phyloP scores from a whole-genome alignment of 2,888 invertebrate species.

The Drosophila anceps region DNA sequence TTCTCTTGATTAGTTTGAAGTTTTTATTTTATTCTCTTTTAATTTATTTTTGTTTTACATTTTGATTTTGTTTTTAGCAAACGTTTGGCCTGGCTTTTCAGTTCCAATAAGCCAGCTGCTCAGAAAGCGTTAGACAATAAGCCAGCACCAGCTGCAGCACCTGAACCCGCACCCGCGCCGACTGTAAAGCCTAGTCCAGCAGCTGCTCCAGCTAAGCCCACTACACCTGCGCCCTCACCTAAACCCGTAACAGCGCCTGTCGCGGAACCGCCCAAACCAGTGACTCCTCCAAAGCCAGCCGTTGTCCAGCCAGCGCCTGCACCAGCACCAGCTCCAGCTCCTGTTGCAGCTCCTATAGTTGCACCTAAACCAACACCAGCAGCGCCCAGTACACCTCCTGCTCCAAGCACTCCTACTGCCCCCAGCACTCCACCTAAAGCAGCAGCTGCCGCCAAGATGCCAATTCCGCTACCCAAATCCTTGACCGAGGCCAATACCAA shows the following conservation, averaged over 20 bases:
- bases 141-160: constrained; percentile 43
- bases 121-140: constrained; percentile 78
- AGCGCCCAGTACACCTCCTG: background rate
- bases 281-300: constrained; percentile 44
- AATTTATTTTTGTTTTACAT: constrained; percentile 52
- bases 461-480: constrained; percentile 65
- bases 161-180: constrained; percentile 17
- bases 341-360: constrained; percentile 26
- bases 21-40: constrained; percentile 47
- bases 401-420: constrained; percentile 11
- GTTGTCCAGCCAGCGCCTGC: constrained; percentile 42
- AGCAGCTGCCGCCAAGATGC: constrained; percentile 58
- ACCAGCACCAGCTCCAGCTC: constrained; percentile 38
- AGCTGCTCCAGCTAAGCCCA: constrained; percentile 15
- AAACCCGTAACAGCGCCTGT: constrained; percentile 44
- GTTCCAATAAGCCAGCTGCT: constrained; percentile 76
- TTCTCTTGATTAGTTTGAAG: constrained; percentile 19
- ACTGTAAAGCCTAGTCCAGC: constrained; percentile 29
- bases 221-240: constrained; percentile 43
- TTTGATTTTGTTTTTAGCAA: constrained; percentile 80
- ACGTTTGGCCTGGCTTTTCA: constrained; percentile 85
- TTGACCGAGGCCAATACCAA: constrained; percentile 46
- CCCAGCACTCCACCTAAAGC: constrained; percentile 18
- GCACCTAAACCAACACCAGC: constrained; percentile 31
- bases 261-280: constrained; percentile 25